A percentile compares a stretch with the other conserved stretches of the same genome.
Evolutionary conservation across 1,140 invertebrate genomes (phyloP).

Genomic region (Notospermus geniculatus): DNA sequence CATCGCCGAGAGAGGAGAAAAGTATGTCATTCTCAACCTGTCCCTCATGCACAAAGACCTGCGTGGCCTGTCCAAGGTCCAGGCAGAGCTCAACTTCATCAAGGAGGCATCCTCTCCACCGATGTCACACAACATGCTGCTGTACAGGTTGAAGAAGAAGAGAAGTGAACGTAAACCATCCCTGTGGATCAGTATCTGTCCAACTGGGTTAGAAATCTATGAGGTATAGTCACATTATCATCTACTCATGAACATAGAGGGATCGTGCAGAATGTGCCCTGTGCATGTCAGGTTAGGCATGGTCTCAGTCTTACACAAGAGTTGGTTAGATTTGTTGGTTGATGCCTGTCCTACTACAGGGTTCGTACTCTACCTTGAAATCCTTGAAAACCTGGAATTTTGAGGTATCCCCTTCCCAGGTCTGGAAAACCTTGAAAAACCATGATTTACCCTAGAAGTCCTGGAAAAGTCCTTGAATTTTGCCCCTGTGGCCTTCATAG

Average conservation of each 20-base stretch:
- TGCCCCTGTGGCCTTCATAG: no score
- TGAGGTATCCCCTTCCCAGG: no score
- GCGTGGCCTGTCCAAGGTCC: conserved; percentile 68
- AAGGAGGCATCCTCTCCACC: conserved; percentile 80
- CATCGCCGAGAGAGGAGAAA: conserved; percentile 62
- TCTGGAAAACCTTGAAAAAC: no score
- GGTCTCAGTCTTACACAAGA: not conserved
- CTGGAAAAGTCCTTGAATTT: no score
- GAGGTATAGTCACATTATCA: conserved; percentile 49
- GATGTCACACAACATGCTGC: conserved; percentile 87
- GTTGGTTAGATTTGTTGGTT: conserved; percentile 29
- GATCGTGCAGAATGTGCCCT: not conserved
- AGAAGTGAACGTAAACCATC: conserved; percentile 65
- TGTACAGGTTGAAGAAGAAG: conserved; percentile 75
- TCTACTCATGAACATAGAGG: conserved; percentile 8
- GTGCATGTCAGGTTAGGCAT: conserved; percentile 23
- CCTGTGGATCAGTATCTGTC: conserved; percentile 62
- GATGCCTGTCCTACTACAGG: no score
- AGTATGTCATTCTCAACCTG: conserved; percentile 62
- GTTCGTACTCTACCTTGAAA: no score
- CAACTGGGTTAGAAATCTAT: conserved; percentile 81
- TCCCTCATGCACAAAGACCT: conserved; percentile 71
- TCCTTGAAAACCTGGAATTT: no score
- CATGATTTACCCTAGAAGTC: no score
- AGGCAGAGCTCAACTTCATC: conserved; percentile 83